These are phyloP conservation scores for Plusia festucae DNA, from an alignment of 2,888 invertebrate species.

Conservation along the genomic window DNA sequence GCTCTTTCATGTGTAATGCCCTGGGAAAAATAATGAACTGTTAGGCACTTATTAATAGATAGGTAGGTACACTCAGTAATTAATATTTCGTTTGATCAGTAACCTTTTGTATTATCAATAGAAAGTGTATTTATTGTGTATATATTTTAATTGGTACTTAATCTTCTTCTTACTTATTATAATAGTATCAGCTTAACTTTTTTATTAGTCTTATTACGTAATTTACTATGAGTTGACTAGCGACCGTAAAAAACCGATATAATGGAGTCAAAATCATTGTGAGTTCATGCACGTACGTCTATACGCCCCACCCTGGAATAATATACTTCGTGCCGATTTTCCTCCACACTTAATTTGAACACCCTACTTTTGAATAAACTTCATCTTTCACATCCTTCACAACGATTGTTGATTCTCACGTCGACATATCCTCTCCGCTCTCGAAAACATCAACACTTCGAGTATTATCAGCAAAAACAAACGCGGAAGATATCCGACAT, in stretches of 20 bases:
- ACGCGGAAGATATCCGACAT: slow-evolving; percentile 49
- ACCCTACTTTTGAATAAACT: slow-evolving; percentile 36
- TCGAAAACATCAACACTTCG: slow-evolving; percentile 37
- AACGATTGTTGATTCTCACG: slow-evolving; percentile 33
- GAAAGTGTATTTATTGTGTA: too few species aligned
- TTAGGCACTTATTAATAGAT: not conserved
- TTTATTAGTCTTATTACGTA: too few species aligned
- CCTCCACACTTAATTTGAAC: not conserved
- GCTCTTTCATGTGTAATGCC: slow-evolving; percentile 97
- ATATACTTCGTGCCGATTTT: not conserved
- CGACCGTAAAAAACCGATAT: not conserved
- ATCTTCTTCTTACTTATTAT: too few species aligned
- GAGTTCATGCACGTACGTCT: not conserved
- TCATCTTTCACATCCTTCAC: slow-evolving; percentile 20
- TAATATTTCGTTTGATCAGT: too few species aligned
- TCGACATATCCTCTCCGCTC: slow-evolving; percentile 26
- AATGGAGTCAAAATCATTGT: not conserved
- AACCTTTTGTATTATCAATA: too few species aligned
- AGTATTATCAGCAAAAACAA: slow-evolving; percentile 55
- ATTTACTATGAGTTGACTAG: not conserved
- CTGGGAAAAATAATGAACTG: slow-evolving; percentile 82
- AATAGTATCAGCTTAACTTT: too few species aligned
- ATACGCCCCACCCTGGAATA: not conserved
- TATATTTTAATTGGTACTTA: too few species aligned
- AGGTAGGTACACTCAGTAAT: too few species aligned